Percentiles rank a stretch among this genome's conserved stretches.
These are phyloP conservation scores for Zeuzera pyrina DNA, from an alignment of 2,888 invertebrate genomes.

Conservation along the genomic window DNA sequence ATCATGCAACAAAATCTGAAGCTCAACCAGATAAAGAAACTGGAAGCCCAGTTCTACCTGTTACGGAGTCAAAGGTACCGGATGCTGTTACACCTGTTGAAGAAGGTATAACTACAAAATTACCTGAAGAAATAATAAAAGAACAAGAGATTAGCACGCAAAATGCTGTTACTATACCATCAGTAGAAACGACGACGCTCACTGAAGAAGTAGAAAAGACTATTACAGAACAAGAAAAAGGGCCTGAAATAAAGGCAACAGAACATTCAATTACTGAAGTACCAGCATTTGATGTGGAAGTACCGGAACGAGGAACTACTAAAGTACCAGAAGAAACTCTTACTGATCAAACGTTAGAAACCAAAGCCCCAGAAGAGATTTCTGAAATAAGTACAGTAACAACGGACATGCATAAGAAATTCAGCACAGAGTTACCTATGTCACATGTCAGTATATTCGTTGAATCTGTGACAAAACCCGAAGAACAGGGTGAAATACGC, in stretches of 20 bases:
- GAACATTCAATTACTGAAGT: too few species aligned
- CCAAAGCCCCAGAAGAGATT: background rate
- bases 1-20: background rate
- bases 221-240: too few species aligned
- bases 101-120: background rate
- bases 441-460: background rate
- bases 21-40: conserved; percentile 1
- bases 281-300: too few species aligned
- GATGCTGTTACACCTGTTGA: background rate
- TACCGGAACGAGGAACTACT: background rate
- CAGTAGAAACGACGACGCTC: background rate
- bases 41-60: background rate
- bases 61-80: conserved; percentile 1
- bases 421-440: background rate
- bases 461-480: background rate
- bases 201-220: too few species aligned
- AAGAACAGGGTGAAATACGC: background rate
- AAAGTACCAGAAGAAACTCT: background rate
- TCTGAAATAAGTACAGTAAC: background rate
- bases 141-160: background rate
- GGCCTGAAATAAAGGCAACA: too few species aligned
- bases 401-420: background rate
- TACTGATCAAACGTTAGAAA: background rate
- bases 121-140: background rate
- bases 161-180: background rate